Evolutionary conservation across 2,888 invertebrate species (phyloP), one percentile per base, ranked within the genome.

Genomic region (Drosophila austrosaltans): DNA sequence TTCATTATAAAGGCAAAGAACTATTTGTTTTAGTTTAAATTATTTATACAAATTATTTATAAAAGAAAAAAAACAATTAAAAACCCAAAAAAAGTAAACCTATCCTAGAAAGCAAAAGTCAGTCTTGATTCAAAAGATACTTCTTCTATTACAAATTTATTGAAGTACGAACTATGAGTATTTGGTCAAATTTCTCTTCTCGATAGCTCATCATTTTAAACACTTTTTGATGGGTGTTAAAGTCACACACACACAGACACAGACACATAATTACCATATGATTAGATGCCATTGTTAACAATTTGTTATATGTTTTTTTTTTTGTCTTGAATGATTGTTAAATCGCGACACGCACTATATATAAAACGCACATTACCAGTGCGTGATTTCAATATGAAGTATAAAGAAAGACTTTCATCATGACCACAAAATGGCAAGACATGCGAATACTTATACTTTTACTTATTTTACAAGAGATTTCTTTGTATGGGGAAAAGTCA

Each of bases 301-400:
- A 53, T 68, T 72, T 60, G 63, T 20, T 59, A 48, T 8, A 3
- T 54, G 53, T 54, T 60, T 66, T 32, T 58, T 56, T 68, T 25
- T 59, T 57, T 61, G 30, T 22, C 25, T 59, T 54, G 8, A 5
- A 28, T 48, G 48, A 73, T 86, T 83, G 70, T 66, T 59, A 78
- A 83, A 78, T 77, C 84, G 54, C 66, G 25, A 74, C 83, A 87
- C 83, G 87, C 84, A 81, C 74, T 63, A n/a, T 75, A 57, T 63
- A 84, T 83, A 79, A 83, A 81, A 78, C 54, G 44, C 58, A 42
- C 81, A 76, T 87, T 81, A 81, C 59, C 61, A 75, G 71, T 82
- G 81, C 85, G 84, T 84, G 84, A 84, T 81, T 72, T 74, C 72
- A 74, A 73, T 84, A 70, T 68, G 72, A 83, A 84, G 48, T 76